Percentiles rank a stretch among this genome's conserved stretches.
Conservation (phyloP, 1,140 invertebrate species). For the Dendroctonus valens region DNA sequence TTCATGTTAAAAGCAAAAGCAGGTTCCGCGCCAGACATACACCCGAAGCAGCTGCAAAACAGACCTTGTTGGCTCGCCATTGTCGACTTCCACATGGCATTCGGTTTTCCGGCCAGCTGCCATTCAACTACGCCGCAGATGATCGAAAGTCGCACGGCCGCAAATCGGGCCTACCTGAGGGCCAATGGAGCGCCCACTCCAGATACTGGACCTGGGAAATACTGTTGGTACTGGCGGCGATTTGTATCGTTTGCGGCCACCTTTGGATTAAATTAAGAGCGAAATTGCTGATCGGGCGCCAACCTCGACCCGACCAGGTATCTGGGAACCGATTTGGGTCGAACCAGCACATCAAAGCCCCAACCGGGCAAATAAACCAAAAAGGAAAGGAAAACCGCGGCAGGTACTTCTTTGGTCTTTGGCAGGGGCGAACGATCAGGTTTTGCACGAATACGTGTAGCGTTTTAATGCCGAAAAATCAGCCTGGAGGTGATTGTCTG, state of each 20-base stretch:
- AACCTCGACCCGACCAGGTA: conserved; percentile 15
- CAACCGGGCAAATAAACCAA: conserved; percentile 4
- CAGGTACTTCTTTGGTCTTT: conserved; percentile 1
- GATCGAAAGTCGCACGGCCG: conserved; percentile 21
- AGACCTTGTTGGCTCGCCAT: conserved; percentile 23
- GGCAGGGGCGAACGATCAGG: too few species aligned
- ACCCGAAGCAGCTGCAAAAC: conserved; percentile 28
- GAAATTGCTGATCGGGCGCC: conserved; percentile 16
- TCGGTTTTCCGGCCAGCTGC: conserved; percentile 33
- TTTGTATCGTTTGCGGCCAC: conserved; percentile 1
- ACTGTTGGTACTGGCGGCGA: too few species aligned
- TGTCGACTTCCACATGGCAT: conserved; percentile 23
- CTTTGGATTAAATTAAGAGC: conserved; percentile 14
- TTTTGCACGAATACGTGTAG: too few species aligned
- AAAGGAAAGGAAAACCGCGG: not conserved
- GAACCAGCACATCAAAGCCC: not conserved
- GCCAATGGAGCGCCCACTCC: not conserved
- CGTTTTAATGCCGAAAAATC: too few species aligned
- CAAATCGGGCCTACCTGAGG: conserved; percentile 17
- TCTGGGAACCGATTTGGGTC: conserved; percentile 7
- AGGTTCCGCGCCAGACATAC: conserved; percentile 5
- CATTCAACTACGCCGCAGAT: conserved; percentile 8
- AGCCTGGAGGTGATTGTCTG: too few species aligned
- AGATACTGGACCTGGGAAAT: too few species aligned
- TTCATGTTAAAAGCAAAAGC: conserved; percentile 4